Base-by-base conservation (phyloP, 2,888 invertebrate genomes). In the Hydrotaea cyrtoneurina region DNA sequence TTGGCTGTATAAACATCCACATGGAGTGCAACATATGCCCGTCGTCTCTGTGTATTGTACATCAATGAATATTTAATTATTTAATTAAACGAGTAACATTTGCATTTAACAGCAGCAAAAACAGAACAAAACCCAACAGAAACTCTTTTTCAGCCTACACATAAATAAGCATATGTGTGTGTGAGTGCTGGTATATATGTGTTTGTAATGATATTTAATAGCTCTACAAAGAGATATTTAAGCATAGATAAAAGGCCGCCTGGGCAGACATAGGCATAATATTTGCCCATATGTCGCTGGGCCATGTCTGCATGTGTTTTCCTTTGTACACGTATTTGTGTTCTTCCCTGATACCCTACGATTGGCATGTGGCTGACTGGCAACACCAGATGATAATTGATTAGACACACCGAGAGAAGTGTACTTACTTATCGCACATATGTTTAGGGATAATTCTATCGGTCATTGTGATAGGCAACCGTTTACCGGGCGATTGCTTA, bases 21-120 rank as follows among this genome's bases (percentile, higher is more conserved):
- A 59, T 26, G 10, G 59, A 55, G 21, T 55, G 7, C 55, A 55
- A 55, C 23, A 55, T 43, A 69, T 43, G 66, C 19, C 31, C 7
- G 31, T 4, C 31, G 31, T 31, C 31, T 31, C 3, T 7, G 0
- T 36, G 19, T 69, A 69, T 21, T 53, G 10, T 53, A 39, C 55
- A 55, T 59, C 69, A 83, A 80, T 83, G 77, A 80, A 83, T 83
- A 80, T 80, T 83, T 78, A 80, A 83, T 83, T 80, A 79, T 72
- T 83, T 79, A 79, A 79, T 83, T 83, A 79, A 83, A 77, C 74
- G 69, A 71, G 69, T 78, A 83, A 71, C 77, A 74, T 80, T 83
- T 83, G 78, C 13, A 71, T 78, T 74, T 80, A 7, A 69, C 21
- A 13, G 13, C 13, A 23, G 39, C 69, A 69, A 46, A 36, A 66